Base-by-base conservation (phyloP, 2,113 vertebrate genomes). In the Lethenteron reissneri region DNA sequence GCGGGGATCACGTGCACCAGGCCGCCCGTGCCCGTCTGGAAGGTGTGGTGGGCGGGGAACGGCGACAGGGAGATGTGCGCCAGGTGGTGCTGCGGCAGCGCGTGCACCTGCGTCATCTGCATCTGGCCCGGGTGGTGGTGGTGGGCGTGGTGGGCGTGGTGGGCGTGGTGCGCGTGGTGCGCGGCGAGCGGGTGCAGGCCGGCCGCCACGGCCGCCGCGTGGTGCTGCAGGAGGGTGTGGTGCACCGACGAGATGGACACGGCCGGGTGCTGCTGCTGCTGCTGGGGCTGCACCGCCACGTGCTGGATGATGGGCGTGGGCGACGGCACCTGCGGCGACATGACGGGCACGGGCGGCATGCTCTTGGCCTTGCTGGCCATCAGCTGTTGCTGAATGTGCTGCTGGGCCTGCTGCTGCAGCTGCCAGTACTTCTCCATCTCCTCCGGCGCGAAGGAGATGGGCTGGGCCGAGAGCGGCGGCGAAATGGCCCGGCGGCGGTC, bases 361-460 rank as follows among this genome's bases (percentile, higher is more conserved):
- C 80, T 82, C 78, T 97, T 99, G 10, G 95, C 92, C 77, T 99
- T 92, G 79, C 96, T 99, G 57, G 92, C 92, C 73, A 96, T 76
- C 12, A 99, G 88, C 78, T 99, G 92, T 79, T 99, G 94, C 80
- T 99, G 94, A 74, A 97, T 97, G 80, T 99, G 94, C 71, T 99
- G 94, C 77, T 99, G 94, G 0, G 94, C 92, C 0, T 92, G 92
- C 79, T 99, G 94, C 72, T 99, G 94, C 74, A 99, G 85, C 76
- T 97, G 97, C 75, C 94, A 87, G 79, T 99, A 99, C 70, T 99
- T 99, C 78, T 99, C 94, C 90, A 99, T 96, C 76, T 99, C 94
- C 78, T 99, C 94, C 0, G 92, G 91, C 0, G 94, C 97, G 75
- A 97, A 99, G 1, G 92, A 97, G 74, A 99, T 95, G 8, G 94